These are phyloP conservation scores for Palaemon carinicauda DNA, from an alignment of 1,140 invertebrate species.

Conservation along the genomic window DNA sequence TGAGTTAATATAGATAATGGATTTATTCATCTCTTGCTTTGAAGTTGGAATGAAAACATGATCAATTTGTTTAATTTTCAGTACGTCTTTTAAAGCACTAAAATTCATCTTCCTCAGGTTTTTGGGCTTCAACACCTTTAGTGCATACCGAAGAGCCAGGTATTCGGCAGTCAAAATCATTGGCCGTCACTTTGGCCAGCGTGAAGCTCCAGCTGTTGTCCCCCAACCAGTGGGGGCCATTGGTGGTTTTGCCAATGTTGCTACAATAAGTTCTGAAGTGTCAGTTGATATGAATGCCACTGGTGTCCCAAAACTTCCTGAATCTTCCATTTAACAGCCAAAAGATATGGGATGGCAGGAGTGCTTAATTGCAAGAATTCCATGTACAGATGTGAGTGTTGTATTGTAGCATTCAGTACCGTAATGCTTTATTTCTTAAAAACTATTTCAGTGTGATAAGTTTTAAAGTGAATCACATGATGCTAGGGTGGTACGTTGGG, in stretches of 20 bases:
- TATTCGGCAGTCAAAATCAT: conserved; percentile 87
- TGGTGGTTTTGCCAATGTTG: conserved; percentile 6
- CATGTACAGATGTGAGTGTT: no score
- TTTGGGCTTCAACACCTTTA: conserved; percentile 83
- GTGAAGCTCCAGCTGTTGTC: background rate
- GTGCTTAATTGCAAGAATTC: no score
- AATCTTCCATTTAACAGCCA: conserved; percentile 30
- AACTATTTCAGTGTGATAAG: no score
- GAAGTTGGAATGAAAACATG: no score
- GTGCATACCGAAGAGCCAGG: conserved; percentile 86
- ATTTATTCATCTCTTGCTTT: no score
- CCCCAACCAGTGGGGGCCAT: background rate
- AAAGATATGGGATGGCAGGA: no score
- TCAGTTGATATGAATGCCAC: conserved; percentile 46
- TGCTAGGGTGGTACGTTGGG: no score
- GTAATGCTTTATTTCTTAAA: no score
- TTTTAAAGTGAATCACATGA: no score
- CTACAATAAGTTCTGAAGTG: conserved; percentile 46
- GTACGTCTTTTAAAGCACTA: background rate
- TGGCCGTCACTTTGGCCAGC: conserved; percentile 59
- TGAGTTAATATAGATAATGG: no score
- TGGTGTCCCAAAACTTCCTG: conserved; percentile 34
- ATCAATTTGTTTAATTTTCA: no score
- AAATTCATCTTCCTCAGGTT: conserved; percentile 70
- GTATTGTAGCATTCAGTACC: no score